A percentile compares a stretch with the other conserved stretches of the same genome.
phyloP scores from a whole-genome alignment of 1,140 invertebrate genomes.

The Lepidurus arcticus region DNA sequence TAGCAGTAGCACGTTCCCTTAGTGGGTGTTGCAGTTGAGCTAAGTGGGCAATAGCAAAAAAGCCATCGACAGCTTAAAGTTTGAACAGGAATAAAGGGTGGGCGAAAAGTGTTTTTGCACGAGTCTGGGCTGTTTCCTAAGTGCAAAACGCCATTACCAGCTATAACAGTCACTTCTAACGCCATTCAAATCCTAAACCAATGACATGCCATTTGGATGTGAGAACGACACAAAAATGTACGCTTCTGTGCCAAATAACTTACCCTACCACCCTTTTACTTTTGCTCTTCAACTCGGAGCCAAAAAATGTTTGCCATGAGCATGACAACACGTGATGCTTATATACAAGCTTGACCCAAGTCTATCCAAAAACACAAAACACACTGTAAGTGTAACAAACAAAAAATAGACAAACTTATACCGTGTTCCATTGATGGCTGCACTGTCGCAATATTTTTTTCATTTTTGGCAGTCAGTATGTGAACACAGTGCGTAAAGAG shows the following conservation, averaged over 20 bases:
- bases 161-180: slow-evolving; percentile 14
- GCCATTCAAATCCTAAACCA: background rate
- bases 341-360: too few relatives aligned
- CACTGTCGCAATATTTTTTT: too few relatives aligned
- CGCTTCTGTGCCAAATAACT: background rate
- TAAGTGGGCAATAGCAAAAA: slow-evolving; percentile 10
- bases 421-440: too few relatives aligned
- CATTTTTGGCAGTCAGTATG: too few relatives aligned
- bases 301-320: background rate
- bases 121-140: background rate
- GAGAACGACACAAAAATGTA: background rate
- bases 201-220: slow-evolving; percentile 14
- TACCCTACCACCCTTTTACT: background rate
- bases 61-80: background rate
- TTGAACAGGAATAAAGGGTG: slow-evolving; percentile 11
- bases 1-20: slow-evolving; percentile 9
- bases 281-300: background rate
- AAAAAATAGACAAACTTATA: too few relatives aligned
- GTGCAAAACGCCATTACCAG: slow-evolving; percentile 13
- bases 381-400: too few relatives aligned
- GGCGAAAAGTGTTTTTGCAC: slow-evolving; percentile 21
- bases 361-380: too few relatives aligned
- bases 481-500: too few relatives aligned
- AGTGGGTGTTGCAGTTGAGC: background rate
- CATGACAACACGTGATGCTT: too few relatives aligned